A percentile compares a stretch with the other conserved stretches of the same genome.
These are phyloP conservation scores for Sminthurinus signatus DNA, from an alignment of 1,140 invertebrate species.

Conservation along the genomic window DNA sequence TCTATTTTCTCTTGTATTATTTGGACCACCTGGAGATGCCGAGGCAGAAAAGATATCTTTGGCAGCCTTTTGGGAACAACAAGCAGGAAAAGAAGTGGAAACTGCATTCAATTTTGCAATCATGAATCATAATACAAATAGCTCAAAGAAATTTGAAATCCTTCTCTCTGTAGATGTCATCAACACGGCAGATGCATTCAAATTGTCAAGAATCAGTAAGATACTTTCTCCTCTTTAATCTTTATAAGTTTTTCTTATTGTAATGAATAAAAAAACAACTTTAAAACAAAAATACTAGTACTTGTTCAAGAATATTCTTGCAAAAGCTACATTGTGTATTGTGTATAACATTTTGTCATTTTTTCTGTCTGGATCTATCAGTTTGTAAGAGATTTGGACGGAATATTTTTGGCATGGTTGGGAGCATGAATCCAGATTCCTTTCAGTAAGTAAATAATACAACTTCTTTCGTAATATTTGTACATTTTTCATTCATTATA, in stretches of 20 bases:
- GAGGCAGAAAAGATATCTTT: conserved; percentile 3
- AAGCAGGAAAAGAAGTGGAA: conserved; percentile 44
- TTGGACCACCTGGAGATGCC: not conserved
- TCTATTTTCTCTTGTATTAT: not conserved
- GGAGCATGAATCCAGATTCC: conserved; percentile 54
- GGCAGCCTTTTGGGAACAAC: conserved; percentile 44
- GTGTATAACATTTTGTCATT: too few relatives aligned
- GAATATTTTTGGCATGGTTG: conserved; percentile 52
- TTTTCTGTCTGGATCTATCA: too few relatives aligned
- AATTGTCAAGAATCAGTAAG: conserved; percentile 46
- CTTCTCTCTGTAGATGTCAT: conserved; percentile 45
- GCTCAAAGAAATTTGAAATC: conserved; percentile 43
- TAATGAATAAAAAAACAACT: too few relatives aligned
- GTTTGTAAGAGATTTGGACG: conserved; percentile 51
- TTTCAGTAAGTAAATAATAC: too few relatives aligned
- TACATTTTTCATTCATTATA: too few relatives aligned
- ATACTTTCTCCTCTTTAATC: too few relatives aligned
- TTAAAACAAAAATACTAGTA: too few relatives aligned
- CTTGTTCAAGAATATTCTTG: too few relatives aligned
- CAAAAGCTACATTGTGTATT: too few relatives aligned
- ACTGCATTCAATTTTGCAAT: conserved; percentile 46
- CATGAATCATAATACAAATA: conserved; percentile 43
- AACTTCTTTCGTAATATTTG: too few relatives aligned
- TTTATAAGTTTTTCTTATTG: too few relatives aligned
- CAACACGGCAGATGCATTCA: conserved; percentile 47